phyloP scores from a whole-genome alignment of 2,888 invertebrate species.

The Elysia crispata region DNA sequence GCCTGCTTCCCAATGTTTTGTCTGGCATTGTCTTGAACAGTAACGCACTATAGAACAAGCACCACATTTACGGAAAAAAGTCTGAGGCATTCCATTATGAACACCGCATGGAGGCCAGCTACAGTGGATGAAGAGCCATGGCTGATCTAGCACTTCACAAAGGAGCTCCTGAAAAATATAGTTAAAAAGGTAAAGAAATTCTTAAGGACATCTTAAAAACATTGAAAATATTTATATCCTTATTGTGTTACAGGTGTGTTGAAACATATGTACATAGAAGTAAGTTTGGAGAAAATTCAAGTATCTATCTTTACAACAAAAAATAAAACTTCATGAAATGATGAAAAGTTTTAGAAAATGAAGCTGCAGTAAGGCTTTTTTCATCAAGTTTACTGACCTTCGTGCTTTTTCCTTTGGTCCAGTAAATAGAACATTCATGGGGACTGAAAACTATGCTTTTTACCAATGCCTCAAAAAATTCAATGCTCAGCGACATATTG shows the following conservation, averaged over 20 bases:
- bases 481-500: neutral
- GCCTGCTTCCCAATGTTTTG: constrained; percentile 59
- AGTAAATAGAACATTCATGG: constrained; percentile 39
- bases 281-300: neutral
- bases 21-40: constrained; percentile 60
- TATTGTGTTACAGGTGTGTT: neutral
- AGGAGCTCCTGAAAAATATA: constrained; percentile 33
- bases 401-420: constrained; percentile 33
- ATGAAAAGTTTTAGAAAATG: too few species aligned
- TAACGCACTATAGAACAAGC: constrained; percentile 58
- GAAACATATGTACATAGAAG: neutral
- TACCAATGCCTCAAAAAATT: constrained; percentile 32
- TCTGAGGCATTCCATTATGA: constrained; percentile 30
- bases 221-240: neutral
- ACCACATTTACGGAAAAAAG: constrained; percentile 57
- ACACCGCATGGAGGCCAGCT: constrained; percentile 41
- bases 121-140: constrained; percentile 40
- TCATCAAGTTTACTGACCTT: constrained; percentile 12
- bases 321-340: too few species aligned
- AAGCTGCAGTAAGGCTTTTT: neutral
- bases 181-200: neutral
- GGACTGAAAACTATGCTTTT: constrained; percentile 33
- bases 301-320: too few species aligned
- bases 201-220: neutral
- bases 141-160: constrained; percentile 30